A percentile compares a stretch with the other conserved stretches of the same genome.
Conservation (phyloP, 2,113 vertebrate genomes). For the Aegithalos caudatus region DNA sequence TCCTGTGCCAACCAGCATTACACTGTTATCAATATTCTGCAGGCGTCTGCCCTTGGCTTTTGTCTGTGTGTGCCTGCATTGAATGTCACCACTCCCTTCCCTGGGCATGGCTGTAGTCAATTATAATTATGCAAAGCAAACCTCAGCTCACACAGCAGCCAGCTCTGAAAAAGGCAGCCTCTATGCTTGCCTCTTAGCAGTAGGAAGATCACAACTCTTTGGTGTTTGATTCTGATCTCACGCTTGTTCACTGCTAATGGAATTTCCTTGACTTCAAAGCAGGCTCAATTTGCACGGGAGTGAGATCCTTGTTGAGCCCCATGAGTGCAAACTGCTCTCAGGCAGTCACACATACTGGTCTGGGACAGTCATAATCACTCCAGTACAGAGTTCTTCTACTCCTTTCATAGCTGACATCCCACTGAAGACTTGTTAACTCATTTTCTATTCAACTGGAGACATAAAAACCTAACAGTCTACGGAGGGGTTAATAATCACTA, state of each 20-base stretch:
- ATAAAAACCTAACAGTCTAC: background rate
- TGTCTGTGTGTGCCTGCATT: background rate
- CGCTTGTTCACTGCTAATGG: background rate
- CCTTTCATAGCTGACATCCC: background rate
- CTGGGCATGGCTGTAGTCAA: background rate
- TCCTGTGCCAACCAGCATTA: background rate
- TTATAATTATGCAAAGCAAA: background rate
- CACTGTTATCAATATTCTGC: constrained; percentile 14
- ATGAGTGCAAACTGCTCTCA: background rate
- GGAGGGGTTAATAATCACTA: background rate
- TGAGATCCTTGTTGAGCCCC: background rate
- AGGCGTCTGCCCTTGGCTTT: background rate
- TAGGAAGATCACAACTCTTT: background rate
- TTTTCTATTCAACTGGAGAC: background rate
- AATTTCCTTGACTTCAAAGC: constrained; percentile 18
- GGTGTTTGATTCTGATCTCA: constrained; percentile 5
- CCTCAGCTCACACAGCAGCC: background rate
- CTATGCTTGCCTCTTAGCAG: background rate
- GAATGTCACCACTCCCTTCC: background rate
- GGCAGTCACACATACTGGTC: background rate
- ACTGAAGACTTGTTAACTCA: background rate
- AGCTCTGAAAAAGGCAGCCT: background rate
- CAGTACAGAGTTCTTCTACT: background rate
- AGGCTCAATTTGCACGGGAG: background rate
- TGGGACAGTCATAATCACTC: background rate